A percentile compares a stretch with the other conserved stretches of the same genome.
These are phyloP conservation scores for Leptinotarsa haldemani DNA, from an alignment of 2,888 invertebrate genomes.

Conservation along the genomic window DNA sequence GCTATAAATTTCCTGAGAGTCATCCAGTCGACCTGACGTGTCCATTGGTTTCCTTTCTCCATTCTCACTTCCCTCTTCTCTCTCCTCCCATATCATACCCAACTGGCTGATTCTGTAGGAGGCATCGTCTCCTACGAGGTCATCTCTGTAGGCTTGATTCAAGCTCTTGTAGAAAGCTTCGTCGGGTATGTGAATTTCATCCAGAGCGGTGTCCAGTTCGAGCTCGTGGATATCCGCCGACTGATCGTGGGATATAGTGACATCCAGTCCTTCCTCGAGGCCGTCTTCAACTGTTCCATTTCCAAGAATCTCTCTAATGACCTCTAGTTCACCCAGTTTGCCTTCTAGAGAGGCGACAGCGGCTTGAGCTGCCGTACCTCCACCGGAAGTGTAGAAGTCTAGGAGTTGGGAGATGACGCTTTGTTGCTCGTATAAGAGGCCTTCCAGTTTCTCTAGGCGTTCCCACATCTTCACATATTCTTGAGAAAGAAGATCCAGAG, in stretches of 20 bases:
- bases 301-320: slow-evolving; percentile 75
- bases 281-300: slow-evolving; percentile 76
- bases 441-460: slow-evolving; percentile 87
- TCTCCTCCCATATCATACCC: slow-evolving; percentile 89
- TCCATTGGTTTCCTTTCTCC: slow-evolving; percentile 62
- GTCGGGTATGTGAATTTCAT: slow-evolving; percentile 76
- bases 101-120: slow-evolving; percentile 75
- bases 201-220: slow-evolving; percentile 62
- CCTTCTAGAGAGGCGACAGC: slow-evolving; percentile 59
- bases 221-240: slow-evolving; percentile 62
- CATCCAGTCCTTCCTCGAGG: slow-evolving; percentile 74
- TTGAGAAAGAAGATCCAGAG: slow-evolving; percentile 88
- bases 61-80: slow-evolving; percentile 77
- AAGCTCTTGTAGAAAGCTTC: slow-evolving; percentile 90
- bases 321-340: slow-evolving; percentile 68
- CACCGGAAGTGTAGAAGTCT: slow-evolving; percentile 78
- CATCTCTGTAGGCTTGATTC: slow-evolving; percentile 88
- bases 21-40: slow-evolving; percentile 59
- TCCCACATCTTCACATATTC: slow-evolving; percentile 97
- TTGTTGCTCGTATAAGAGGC: slow-evolving; percentile 88
- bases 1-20: slow-evolving; percentile 77
- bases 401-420: slow-evolving; percentile 89
- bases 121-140: slow-evolving; percentile 70
- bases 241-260: slow-evolving; percentile 63
- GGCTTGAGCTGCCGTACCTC: slow-evolving; percentile 65